Percentiles rank a stretch among this genome's conserved stretches.
Conservation (phyloP, 2,113 vertebrate species). For the human region DNA sequence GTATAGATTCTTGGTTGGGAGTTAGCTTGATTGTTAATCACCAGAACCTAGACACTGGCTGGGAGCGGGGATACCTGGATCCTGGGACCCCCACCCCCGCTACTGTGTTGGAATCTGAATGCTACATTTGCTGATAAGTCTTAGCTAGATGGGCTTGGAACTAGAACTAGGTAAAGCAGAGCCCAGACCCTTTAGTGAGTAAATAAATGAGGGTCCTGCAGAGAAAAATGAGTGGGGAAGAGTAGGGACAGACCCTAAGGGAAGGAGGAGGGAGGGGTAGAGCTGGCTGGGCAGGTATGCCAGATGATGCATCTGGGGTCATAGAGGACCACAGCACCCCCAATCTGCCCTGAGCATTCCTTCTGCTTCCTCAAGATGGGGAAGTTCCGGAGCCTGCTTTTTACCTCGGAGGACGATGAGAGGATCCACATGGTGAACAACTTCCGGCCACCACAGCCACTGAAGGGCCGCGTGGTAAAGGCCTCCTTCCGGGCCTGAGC, state of each 20-base stretch:
- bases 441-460: constrained; percentile 94
- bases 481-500: constrained; percentile 91
- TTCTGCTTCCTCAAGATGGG: constrained; percentile 87
- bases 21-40: not conserved
- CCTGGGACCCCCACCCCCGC: not conserved
- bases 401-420: constrained; percentile 90
- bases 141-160: not conserved
- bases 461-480: constrained; percentile 92
- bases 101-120: not conserved
- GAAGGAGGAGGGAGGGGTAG: not conserved
- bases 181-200: not conserved
- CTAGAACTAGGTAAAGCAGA: not conserved
- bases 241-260: not conserved
- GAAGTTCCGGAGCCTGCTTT: constrained; percentile 93
- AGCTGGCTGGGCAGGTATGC: not conserved
- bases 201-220: not conserved
- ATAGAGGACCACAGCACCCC: not conserved
- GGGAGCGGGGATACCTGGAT: not conserved
- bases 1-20: not conserved
- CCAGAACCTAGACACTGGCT: not conserved
- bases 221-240: not conserved
- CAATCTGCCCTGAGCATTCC: not conserved
- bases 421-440: constrained; percentile 95
- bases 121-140: not conserved
- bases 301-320: not conserved